Conservation (phyloP, 2,113 vertebrate genomes). For the Sapajus apella region DNA sequence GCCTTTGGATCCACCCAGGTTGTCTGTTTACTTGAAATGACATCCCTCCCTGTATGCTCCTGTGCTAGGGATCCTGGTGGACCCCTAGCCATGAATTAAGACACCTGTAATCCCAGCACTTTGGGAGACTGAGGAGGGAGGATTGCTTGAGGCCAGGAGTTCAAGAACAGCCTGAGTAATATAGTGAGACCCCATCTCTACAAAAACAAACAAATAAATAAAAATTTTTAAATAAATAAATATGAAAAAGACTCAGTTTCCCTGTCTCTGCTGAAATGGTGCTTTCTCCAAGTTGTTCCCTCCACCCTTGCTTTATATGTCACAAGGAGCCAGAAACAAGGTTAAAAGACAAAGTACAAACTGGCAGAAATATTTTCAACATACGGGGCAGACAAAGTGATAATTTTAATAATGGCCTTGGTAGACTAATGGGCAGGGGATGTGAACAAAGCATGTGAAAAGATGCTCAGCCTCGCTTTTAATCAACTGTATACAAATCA, state of each 20-base stretch:
- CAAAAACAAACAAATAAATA: too few relatives aligned
- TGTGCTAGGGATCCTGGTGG: not conserved
- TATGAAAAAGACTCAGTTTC: not conserved
- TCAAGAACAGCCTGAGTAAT: too few relatives aligned
- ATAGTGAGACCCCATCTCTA: too few relatives aligned
- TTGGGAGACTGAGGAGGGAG: too few relatives aligned
- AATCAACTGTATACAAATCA: not conserved
- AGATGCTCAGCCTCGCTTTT: not conserved
- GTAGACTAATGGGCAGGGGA: not conserved
- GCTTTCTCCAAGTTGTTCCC: not conserved
- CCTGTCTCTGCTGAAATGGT: not conserved
- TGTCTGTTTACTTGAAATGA: not conserved
- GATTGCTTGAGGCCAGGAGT: too few relatives aligned
- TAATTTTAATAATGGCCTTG: not conserved
- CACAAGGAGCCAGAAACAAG: not conserved
- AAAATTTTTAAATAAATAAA: too few relatives aligned
- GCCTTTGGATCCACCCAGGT: not conserved
- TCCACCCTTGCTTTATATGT: not conserved
- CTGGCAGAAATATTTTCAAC: not conserved
- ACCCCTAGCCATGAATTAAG: too few relatives aligned
- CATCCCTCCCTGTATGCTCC: too few relatives aligned
- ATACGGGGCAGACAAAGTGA: not conserved
- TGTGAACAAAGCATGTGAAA: not conserved
- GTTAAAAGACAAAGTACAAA: not conserved
- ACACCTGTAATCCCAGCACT: too few relatives aligned